Evolutionary conservation across 2,888 invertebrate species (phyloP).

Genomic region (Buathra laborator): DNA sequence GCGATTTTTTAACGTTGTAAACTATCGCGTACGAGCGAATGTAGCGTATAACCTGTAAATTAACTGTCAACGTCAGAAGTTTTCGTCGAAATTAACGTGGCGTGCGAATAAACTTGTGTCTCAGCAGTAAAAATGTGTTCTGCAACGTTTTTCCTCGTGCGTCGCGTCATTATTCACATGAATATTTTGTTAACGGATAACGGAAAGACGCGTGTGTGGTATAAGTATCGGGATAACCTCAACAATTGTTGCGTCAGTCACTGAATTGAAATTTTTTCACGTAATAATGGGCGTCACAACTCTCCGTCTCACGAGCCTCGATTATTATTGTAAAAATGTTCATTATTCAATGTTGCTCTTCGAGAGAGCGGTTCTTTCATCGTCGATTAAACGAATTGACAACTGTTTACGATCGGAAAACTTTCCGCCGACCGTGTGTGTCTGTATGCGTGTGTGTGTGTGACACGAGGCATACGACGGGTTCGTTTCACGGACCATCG

Average conservation of each 20-base stretch:
- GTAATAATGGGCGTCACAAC: neutral
- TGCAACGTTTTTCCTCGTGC: neutral
- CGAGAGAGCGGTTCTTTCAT: neutral
- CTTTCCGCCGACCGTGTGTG: neutral
- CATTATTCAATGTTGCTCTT: neutral
- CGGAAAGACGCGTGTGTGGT: neutral
- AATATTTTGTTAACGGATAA: neutral
- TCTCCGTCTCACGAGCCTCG: neutral
- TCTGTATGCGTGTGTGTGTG: no score
- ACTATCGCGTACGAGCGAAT: neutral
- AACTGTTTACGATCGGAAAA: slow-evolving; percentile 7
- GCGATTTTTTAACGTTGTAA: slow-evolving; percentile 41
- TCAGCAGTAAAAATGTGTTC: neutral
- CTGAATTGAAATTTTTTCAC: slow-evolving; percentile 6
- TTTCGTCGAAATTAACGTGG: slow-evolving; percentile 8
- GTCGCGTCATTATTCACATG: neutral
- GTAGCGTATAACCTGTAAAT: slow-evolving; percentile 31
- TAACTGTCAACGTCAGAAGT: slow-evolving; percentile 21
- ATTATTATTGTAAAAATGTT: neutral
- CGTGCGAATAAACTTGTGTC: neutral
- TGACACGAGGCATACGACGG: no score
- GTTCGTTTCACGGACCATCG: no score
- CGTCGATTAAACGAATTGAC: neutral
- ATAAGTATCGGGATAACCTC: neutral
- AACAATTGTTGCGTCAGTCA: neutral